Evolutionary conservation across 2,113 vertebrate genomes (phyloP).

Genomic region (Actinemys pallida): DNA sequence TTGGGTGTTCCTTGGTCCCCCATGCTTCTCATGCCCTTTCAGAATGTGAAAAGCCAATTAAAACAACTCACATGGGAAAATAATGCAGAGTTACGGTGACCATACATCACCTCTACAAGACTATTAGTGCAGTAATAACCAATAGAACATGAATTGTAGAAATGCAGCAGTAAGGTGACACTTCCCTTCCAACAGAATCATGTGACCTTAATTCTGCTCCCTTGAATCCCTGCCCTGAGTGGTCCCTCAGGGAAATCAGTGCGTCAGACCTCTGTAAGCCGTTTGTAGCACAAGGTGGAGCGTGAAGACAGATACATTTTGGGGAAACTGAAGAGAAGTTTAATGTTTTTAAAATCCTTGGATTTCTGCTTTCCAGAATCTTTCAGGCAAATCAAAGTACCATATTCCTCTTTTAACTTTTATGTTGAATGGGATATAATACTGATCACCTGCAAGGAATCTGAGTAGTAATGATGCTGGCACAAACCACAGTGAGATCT

Average conservation of each 20-base stretch:
- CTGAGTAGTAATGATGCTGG: too few relatives aligned
- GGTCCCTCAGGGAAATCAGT: too few relatives aligned
- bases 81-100: neutral
- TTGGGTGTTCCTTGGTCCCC: neutral
- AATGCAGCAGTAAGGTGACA: neutral
- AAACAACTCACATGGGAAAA: neutral
- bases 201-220: neutral
- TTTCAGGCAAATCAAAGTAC: too few relatives aligned
- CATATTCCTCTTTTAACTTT: too few relatives aligned
- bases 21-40: neutral
- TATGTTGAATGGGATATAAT: too few relatives aligned
- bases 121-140: neutral
- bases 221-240: neutral
- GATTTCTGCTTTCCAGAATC: neutral
- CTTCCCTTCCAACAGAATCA: neutral
- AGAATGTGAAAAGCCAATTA: neutral
- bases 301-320: neutral
- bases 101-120: neutral
- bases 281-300: neutral
- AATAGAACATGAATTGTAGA: neutral
- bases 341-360: neutral
- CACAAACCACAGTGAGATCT: too few relatives aligned
- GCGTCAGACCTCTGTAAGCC: too few relatives aligned
- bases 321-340: neutral
- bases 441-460: too few relatives aligned